Base-by-base conservation (phyloP, 2,888 invertebrate genomes). In the Parnassius orleans region DNA sequence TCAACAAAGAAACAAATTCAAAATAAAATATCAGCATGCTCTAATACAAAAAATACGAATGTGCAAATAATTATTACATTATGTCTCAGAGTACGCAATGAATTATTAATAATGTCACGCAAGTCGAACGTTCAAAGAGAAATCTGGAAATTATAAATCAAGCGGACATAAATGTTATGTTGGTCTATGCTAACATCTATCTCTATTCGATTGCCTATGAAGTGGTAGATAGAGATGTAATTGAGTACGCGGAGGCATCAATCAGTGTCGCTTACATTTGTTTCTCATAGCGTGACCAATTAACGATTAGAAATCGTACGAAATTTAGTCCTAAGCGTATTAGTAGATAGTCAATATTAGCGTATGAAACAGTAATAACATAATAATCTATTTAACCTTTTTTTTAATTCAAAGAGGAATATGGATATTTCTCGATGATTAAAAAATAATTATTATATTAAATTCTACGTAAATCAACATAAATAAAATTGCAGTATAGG, bases 1-100 rank as follows among this genome's bases (percentile, higher is more conserved):
- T 90, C 90, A 85, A 89, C 80, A 88, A 88, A 89, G 83, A 87
- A 89, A 87, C 79, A 89, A 87, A 87, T 77, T 78, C 77, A 86
- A 86, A 86, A 84, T 87, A 85, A 87, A 87, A 83, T 76, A 84
- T 74, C 69, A 48, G 48, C 48, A 70, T 67, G 69, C 69, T 57
- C 61, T 61, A 67, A 48, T 47, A 47, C 14, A 48, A 68, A 61
- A 61, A 63, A 60, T 66, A 61, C 57, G 52, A 53, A 41, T 46
- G 52, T 60, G 66, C 54, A 61, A 58, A 67, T 57, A 63, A 60
- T 65, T 63, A 60, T 65, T 64, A 55, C 58, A 60, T 80, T 78
- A 75, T 73, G 48, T 33, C 43, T 54, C 50, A 12, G 15, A 50
- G 33, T 15, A 51, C 53, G 54, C 43, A 44, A 15, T 51, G 54